Percentiles rank a stretch among this genome's conserved stretches.
Evolutionary conservation across 2,113 vertebrate genomes (phyloP).

Genomic region (Condylura cristata): DNA sequence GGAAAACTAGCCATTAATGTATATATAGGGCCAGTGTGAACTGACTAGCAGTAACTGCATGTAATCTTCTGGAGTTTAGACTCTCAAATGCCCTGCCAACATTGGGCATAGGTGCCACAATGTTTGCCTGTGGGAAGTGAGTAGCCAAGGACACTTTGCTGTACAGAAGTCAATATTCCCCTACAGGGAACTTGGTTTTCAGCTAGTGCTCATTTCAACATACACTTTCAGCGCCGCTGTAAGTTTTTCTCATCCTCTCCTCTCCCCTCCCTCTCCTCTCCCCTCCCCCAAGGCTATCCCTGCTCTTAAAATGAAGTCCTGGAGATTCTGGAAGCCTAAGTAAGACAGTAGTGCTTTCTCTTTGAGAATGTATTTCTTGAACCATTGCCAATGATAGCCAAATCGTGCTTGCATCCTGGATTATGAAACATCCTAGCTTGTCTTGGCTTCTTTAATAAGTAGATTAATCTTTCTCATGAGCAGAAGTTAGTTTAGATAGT

Average conservation of each 20-base stretch:
- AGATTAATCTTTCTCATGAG: neutral
- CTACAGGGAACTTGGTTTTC: neutral
- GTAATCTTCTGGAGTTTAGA: neutral
- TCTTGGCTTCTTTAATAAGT: neutral
- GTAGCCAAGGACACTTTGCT: neutral
- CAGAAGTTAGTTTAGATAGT: neutral
- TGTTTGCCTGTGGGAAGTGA: neutral
- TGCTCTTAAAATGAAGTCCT: neutral
- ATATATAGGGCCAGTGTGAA: neutral
- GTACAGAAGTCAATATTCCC: neutral
- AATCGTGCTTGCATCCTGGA: neutral
- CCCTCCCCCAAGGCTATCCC: neutral
- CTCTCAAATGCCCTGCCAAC: neutral
- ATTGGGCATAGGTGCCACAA: neutral
- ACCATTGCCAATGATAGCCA: neutral
- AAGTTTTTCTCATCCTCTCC: neutral
- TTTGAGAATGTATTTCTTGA: neutral
- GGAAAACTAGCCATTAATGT: neutral
- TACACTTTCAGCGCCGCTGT: neutral
- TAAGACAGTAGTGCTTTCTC: neutral
- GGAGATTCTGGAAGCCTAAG: neutral
- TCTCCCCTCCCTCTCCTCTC: no score
- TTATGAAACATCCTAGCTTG: neutral
- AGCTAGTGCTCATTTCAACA: neutral
- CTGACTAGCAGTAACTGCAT: neutral